Base-by-base conservation (phyloP, 2,113 vertebrate species). In the Festucalex cinctus region DNA sequence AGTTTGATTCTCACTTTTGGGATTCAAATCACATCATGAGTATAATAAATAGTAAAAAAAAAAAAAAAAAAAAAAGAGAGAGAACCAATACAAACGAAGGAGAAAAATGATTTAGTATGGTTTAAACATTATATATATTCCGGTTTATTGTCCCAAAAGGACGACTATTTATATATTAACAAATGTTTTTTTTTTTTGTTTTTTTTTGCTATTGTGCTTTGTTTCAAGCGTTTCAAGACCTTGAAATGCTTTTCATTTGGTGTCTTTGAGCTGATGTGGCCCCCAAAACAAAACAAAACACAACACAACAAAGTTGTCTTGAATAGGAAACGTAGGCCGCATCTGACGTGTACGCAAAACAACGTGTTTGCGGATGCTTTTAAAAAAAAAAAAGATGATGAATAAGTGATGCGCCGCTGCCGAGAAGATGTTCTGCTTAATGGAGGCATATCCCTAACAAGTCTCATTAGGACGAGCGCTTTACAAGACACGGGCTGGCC, bases 331-430 rank as follows among this genome's bases (percentile, higher is more conserved):
- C 48, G 36, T 59, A 60, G 68, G 75, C 76, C 77, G 70, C 63
- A 63, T 81, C 51, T 75, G 74, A 83, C 83, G 79, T 85, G 57
- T 74, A 74, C 71, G 80, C 68, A n/a, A n/a, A n/a, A n/a, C n/a
- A 78, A 72, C 67, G 77, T 71, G 75, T 81, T 80, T 83, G 79
- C 74, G 61, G 81, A 83, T 66, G 82, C 82, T 88, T 85, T 87
- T 85, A 39, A 88, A 81, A 87, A 69, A 69, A 2, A 39, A 88
- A 81, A 87, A 69, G 70, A 2, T 2, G 13, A 78, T 88, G 69
- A 90, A 88, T 90, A 88, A 88, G 85, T 87, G 59, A 89, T 86
- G 74, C 78, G 43, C 58, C 59, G 74, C 77, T 81, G 83, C 82
- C 81, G 70, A 75, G 79, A 68, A 83, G 73, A 67, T 46, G 67